phyloP scores from a whole-genome alignment of 2,113 vertebrate species.

The Actenoides hombroni region DNA sequence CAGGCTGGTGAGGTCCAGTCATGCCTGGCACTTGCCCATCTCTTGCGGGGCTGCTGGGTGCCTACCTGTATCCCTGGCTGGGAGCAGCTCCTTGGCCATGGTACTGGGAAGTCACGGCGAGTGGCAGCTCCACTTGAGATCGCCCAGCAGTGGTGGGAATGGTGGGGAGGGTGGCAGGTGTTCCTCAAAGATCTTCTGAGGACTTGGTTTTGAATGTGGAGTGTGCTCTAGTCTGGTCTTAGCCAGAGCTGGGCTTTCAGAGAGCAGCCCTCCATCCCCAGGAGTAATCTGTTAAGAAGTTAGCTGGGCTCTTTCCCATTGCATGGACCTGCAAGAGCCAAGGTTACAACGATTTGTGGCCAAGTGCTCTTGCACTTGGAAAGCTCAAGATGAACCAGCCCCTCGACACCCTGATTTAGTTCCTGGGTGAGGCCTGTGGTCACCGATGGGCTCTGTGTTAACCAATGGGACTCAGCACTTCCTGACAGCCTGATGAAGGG shows the following conservation, averaged over 20 bases:
- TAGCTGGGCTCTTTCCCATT: neutral
- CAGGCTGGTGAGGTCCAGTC: neutral
- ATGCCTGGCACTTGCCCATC: accelerated
- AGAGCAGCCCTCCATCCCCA: neutral
- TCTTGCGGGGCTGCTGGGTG: neutral
- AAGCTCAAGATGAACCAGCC: neutral
- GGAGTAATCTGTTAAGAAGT: neutral
- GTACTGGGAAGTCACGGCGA: neutral
- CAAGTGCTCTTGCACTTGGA: accelerated
- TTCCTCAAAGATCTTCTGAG: neutral
- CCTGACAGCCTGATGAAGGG: neutral
- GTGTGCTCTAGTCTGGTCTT: neutral
- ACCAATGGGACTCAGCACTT: accelerated
- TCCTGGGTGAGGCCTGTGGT: neutral
- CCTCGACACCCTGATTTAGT: neutral
- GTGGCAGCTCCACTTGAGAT: neutral
- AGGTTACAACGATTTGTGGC: neutral
- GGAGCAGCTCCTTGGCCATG: neutral
- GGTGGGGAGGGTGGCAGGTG: neutral
- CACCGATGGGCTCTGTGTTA: accelerated
- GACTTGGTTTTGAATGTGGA: neutral
- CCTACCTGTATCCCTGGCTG: neutral
- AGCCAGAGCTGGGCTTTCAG: neutral
- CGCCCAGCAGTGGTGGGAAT: neutral
- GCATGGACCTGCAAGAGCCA: neutral